phyloP scores from a whole-genome alignment of 2,797 vertebrate genomes.

The Pseudochirops cupreus region DNA sequence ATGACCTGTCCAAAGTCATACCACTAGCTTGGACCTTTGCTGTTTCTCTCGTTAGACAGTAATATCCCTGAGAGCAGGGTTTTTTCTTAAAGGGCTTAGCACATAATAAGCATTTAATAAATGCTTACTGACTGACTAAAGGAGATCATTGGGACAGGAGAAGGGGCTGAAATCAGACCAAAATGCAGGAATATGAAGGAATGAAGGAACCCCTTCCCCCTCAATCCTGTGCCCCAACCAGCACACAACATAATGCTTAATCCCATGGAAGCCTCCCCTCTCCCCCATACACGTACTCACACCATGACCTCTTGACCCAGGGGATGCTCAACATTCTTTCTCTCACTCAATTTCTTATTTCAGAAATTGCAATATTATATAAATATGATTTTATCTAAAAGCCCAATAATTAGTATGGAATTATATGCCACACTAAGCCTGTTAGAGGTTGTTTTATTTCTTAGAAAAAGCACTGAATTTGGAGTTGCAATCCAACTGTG shows the following conservation, averaged over 20 bases:
- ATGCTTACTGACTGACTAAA: neutral
- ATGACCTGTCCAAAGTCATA: neutral
- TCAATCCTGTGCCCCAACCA: neutral
- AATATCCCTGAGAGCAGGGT: neutral
- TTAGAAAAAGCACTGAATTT: neutral
- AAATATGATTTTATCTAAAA: neutral
- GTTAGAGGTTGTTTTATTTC: conserved; percentile 31
- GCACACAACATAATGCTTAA: neutral
- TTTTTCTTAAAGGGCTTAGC: neutral
- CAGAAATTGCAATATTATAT: neutral
- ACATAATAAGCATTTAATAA: neutral
- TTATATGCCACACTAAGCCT: conserved; percentile 9
- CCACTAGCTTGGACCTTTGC: neutral
- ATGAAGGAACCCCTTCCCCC: neutral
- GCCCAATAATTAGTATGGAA: conserved; percentile 23
- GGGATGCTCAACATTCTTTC: neutral
- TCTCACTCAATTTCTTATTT: neutral
- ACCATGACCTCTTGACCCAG: neutral
- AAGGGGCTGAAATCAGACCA: neutral
- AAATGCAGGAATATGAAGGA: neutral
- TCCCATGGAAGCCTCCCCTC: neutral
- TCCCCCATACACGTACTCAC: neutral
- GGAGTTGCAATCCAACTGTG: neutral
- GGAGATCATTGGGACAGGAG: neutral
- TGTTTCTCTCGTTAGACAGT: neutral